Percentiles rank a stretch among this genome's conserved stretches.
These are phyloP conservation scores for Okapia johnstoni DNA, from an alignment of 2,113 vertebrate genomes.

Conservation along the genomic window DNA sequence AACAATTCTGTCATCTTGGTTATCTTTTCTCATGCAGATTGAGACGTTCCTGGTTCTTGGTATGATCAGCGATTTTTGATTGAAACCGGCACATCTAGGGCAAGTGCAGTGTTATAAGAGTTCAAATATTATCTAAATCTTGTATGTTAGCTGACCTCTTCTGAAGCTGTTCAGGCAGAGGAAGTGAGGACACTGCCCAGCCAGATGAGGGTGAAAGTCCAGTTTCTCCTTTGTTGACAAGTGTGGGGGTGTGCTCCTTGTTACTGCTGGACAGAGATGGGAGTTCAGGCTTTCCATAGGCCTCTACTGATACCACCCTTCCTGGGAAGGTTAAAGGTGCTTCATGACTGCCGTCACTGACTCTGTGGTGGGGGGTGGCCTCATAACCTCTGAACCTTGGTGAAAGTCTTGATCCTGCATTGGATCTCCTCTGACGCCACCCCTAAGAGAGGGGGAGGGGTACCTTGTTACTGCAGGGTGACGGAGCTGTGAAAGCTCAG, in stretches of 20 bases:
- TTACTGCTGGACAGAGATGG: neutral
- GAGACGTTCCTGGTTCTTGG: neutral
- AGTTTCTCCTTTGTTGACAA: neutral
- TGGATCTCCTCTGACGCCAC: neutral
- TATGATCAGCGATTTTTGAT: neutral
- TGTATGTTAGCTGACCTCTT: neutral
- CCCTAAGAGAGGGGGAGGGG: neutral
- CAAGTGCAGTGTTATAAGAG: neutral
- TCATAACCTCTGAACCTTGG: neutral
- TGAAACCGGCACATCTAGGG: neutral
- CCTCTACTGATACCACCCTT: neutral
- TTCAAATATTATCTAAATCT: neutral
- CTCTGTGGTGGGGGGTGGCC: neutral
- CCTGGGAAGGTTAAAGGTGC: neutral
- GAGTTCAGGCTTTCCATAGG: neutral
- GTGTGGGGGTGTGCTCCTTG: neutral
- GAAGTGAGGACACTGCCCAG: neutral
- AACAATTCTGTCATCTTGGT: constrained; percentile 13
- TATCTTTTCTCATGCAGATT: neutral
- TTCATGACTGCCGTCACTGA: neutral
- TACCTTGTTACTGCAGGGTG: neutral
- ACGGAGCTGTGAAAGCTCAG: neutral
- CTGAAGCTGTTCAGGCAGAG: neutral
- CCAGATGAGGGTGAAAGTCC: constrained; percentile 35
- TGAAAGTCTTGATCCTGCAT: neutral